Evolutionary conservation across 2,797 vertebrate genomes (phyloP), one percentile per base, ranked within the genome.

Genomic region (Sebastes iracundus): DNA sequence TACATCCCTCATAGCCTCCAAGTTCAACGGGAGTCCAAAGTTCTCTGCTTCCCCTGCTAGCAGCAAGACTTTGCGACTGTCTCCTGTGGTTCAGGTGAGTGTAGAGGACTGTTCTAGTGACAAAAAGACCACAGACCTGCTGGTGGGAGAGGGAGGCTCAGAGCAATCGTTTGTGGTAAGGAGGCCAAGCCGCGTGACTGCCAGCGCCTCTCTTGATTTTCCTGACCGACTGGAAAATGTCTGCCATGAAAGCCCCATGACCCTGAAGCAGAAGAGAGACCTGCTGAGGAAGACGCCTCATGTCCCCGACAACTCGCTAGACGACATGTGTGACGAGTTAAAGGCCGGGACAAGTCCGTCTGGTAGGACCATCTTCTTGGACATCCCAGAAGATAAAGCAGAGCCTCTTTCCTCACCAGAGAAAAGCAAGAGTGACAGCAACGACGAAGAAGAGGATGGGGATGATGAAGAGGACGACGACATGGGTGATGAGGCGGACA

Each of bases 191-290:
- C 56, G 28, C 1, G n/a, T 92, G 69, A 94, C 94, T 72, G 92
- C 92, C 14, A 93, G 90, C 22, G 72, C 92, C 22, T 96, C 96
- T 2, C 80, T 95, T 84, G 75, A 92, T 81, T 66, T 95, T 82
- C 83, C 85, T 6, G 89, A 95, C 80, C 82, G 85, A 42, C 80
- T 58, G 0, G 95, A 94, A 77, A 92, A 96, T 8, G 0, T 93
- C 22, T 90, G 95, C 77, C 93, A 88, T 4, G 98, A 97, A 75
- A 98, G 96, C 84, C 93, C 97, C 0, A 94, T 99, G 82, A 99
- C 98, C 0, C 94, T 99, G 12, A 98, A 99, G 76, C 98, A 99
- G 81, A 99, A 99, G 88, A 94, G 99, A 81, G 98, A 99, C 88
- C 93, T 97, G 65, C 95, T 99, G 46, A 97, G 95, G 90, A 99